Conservation (phyloP, 2,797 vertebrate species). For the Loris lydekkerianus region DNA sequence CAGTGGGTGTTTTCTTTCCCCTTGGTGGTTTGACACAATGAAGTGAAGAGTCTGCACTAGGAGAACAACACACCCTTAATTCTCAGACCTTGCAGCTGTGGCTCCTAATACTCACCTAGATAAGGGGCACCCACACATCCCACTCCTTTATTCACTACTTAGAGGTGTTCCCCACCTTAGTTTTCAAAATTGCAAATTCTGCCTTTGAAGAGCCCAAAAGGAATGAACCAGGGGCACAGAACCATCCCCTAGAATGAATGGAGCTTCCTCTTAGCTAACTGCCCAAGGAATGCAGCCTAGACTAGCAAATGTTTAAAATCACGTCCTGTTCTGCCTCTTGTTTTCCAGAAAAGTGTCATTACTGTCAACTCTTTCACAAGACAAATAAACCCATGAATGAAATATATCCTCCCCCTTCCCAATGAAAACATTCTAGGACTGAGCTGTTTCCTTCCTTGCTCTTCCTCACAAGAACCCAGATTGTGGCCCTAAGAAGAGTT, state of each 20-base stretch:
- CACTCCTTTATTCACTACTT: neutral
- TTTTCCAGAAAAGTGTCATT: conserved; percentile 75
- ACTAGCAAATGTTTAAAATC: conserved; percentile 73
- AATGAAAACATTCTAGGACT: conserved; percentile 75
- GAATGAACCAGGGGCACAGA: conserved; percentile 64
- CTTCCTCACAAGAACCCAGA: conserved; percentile 79
- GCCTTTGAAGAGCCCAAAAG: conserved; percentile 68
- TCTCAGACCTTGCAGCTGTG: conserved; percentile 75
- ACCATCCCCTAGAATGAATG: accelerated
- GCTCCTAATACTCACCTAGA: conserved; percentile 54
- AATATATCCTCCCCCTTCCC: conserved; percentile 47
- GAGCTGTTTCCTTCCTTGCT: conserved; percentile 81
- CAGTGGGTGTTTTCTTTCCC: neutral
- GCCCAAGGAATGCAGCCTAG: conserved; percentile 65
- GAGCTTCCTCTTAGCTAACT: conserved; percentile 65
- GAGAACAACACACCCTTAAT: conserved; percentile 64
- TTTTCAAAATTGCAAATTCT: conserved; percentile 60
- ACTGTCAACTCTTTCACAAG: conserved; percentile 80
- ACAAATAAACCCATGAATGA: conserved; percentile 85
- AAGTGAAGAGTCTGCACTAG: neutral
- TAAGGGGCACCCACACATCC: neutral
- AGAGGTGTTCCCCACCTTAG: neutral
- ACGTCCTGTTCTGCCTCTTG: conserved; percentile 79
- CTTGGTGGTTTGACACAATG: neutral
- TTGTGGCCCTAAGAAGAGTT: conserved; percentile 74